Conservation (phyloP, 2,797 vertebrate species). For the Scolopax bukidnonensis region DNA sequence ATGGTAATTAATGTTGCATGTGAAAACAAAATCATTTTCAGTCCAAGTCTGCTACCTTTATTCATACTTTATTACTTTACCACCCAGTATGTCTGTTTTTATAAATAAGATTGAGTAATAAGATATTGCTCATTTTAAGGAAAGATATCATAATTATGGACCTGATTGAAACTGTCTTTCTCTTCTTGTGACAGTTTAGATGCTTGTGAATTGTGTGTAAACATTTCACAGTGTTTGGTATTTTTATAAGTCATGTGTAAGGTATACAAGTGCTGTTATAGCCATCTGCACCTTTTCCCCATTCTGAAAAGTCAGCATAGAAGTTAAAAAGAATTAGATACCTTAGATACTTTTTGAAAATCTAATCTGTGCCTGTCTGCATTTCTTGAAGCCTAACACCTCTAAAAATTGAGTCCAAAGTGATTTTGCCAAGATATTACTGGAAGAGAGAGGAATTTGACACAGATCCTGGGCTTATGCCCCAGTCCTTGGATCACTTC, state of each 20-base stretch:
- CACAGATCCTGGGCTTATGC: not conserved
- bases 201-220: not conserved
- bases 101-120: not conserved
- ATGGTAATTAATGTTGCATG: constrained; percentile 13
- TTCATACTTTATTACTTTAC: not conserved
- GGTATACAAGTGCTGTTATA: not conserved
- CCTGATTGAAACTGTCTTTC: not conserved
- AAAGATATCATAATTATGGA: not conserved
- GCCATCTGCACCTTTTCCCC: not conserved
- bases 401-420: not conserved
- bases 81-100: not conserved
- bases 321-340: not conserved
- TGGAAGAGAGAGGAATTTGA: constrained; percentile 3
- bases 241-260: not conserved
- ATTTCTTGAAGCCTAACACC: not conserved
- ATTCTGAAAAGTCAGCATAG: not conserved
- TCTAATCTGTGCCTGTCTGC: not conserved
- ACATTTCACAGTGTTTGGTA: not conserved
- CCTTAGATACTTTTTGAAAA: not conserved
- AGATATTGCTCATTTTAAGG: not conserved
- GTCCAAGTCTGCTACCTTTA: not conserved
- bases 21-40: constrained; percentile 14
- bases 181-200: not conserved
- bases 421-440: not conserved
- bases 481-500: not conserved